Base-by-base conservation (phyloP, 2,113 vertebrate species). In the Limanda limanda region DNA sequence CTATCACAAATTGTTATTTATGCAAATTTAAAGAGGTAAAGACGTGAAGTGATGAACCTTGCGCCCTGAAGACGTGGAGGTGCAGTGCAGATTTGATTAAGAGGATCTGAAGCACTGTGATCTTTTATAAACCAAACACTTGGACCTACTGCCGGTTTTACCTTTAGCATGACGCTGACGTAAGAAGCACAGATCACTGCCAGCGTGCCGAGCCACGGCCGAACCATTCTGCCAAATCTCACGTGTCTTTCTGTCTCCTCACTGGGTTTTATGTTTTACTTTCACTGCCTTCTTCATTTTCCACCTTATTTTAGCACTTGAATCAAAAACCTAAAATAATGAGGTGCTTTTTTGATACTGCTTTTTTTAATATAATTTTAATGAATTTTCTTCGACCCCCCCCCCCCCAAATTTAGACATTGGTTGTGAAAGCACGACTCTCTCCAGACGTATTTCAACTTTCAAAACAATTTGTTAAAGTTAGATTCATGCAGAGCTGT, bases 271-370 rank as follows among this genome's bases (percentile, higher is more conserved):
- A 2, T 54, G 55, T 70, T 12, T 3, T 20, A 40, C 35, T 51
- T 60, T 68, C 11, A 51, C 75, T 51, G 3, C 1, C 2, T 2
- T 74, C 42, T 4, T 74, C 42, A 52, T 62, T 12, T 79, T 31
- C 54, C 31, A 40, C 31, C 17, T 59, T 77, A 84, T 79, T 68
- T 10, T 66, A 87, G 89, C 90, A 89, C 87, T 90, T 92, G 79
- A 80, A 76, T 86, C 76, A 81, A 77, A 84, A 74, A 47, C 56
- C n/a, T 79, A n/a, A 79, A 63, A 45, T 60, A 62, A 72, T 76
- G 27, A 64, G 60, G 77, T 91, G 86, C 76, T 85, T 87, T 71
- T 66, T 54, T 15, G 0, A 42, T 40, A 13, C 11, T 37, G 12
- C 4, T 24, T 61, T 54, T 58, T 60, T 42, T 0, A 51, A 24